Evolutionary conservation across 2,113 vertebrate species (phyloP).

Genomic region (Psittacara wagleri): DNA sequence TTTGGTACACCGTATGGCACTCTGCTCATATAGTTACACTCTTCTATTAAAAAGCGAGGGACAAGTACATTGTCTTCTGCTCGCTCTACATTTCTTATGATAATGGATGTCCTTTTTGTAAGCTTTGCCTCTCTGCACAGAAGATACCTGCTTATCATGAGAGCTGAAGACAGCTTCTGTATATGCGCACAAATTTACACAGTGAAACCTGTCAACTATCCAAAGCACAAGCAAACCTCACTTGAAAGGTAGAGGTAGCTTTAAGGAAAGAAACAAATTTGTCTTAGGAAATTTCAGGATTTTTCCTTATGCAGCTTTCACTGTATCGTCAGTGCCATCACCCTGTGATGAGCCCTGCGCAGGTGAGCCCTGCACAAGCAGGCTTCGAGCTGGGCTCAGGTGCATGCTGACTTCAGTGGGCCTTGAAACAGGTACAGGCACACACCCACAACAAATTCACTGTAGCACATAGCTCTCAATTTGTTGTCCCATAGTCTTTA

Average conservation of each 20-base stretch:
- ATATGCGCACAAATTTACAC: not conserved
- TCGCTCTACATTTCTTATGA: not conserved
- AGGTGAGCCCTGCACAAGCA: not conserved
- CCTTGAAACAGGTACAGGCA: not conserved
- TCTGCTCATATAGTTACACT: not conserved
- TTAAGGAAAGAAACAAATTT: not conserved
- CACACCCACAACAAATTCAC: not conserved
- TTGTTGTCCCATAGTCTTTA: not conserved
- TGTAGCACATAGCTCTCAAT: not conserved
- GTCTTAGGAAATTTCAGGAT: not conserved
- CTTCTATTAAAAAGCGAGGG: not conserved
- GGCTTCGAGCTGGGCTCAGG: not conserved
- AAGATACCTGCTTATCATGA: not conserved
- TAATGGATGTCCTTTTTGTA: not conserved
- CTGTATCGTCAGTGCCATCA: not conserved
- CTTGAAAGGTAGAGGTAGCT: not conserved
- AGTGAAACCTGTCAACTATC: slow-evolving; percentile 5
- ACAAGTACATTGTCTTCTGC: not conserved
- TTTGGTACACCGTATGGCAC: not conserved
- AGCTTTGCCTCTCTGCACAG: not conserved
- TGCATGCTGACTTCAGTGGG: not conserved
- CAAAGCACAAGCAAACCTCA: slow-evolving; percentile 2
- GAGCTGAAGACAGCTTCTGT: not conserved
- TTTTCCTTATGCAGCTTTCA: slow-evolving; percentile 12
- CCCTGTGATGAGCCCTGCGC: rapidly evolving